Percentiles rank a stretch among this genome's conserved stretches.
Evolutionary conservation across 2,888 invertebrate genomes (phyloP).

Genomic region (Heliothis peltigera): DNA sequence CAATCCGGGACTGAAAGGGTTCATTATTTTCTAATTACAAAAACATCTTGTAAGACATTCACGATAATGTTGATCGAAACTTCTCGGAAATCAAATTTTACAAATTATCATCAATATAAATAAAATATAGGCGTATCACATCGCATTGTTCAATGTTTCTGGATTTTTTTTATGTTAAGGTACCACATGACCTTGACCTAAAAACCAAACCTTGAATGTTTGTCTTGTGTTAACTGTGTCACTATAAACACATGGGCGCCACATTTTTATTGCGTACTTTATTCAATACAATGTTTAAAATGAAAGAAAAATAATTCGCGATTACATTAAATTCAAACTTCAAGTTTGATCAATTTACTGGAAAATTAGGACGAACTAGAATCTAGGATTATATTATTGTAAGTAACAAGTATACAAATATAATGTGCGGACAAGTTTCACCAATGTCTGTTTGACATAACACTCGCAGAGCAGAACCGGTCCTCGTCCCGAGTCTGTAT

Average conservation of each 20-base stretch:
- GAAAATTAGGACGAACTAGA: background rate
- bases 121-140: background rate
- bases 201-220: constrained; percentile 64
- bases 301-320: background rate
- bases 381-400: background rate
- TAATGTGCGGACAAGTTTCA: constrained; percentile 26
- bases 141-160: background rate
- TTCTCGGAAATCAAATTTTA: constrained; percentile 18
- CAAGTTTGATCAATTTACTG: background rate
- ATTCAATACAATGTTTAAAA: background rate
- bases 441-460: constrained; percentile 41
- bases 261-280: constrained; percentile 5
- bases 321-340: background rate
- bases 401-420: background rate
- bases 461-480: constrained; percentile 46
- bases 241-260: constrained; percentile 33
- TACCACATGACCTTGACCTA: constrained; percentile 78
- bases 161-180: constrained; percentile 33
- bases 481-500: constrained; percentile 47
- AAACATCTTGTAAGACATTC: constrained; percentile 28
- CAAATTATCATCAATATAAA: background rate
- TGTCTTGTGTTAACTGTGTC: constrained; percentile 31
- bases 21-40: constrained; percentile 32
- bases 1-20: constrained; percentile 25
- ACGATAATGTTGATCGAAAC: constrained; percentile 9